Evolutionary conservation across 1,140 invertebrate genomes (phyloP), one percentile per base, ranked within the genome.

Genomic region (Anastatus disparis): DNA sequence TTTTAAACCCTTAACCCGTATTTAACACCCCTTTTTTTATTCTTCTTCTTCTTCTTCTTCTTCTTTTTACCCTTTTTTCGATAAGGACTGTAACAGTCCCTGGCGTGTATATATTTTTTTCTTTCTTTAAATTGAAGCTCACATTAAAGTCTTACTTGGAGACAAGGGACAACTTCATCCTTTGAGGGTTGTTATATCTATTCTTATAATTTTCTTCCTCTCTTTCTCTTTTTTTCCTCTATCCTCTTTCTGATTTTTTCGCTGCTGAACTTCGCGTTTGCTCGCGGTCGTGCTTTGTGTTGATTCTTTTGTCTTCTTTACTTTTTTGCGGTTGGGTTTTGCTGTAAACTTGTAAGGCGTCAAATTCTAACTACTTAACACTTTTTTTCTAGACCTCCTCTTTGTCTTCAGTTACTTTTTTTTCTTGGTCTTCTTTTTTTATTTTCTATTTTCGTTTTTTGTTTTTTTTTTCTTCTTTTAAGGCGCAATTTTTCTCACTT

Each of bases 141-240:
- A n/a, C n/a, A n/a, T n/a, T 35, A 35, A 35, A 4, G 31, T 35
- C 4, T 35, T 10, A 35, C 31, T 67, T 10, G n/a, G 7, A 58
- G 26, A 35, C 50, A 7, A 46, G 31, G n/a, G 38, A 58, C 17
- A 52, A 35, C 58, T 66, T 66, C 46, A 62, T 66, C 44, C 44
- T 56, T n/a, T 15, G 17, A 12, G 27, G 40, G 7, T 40, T n/a
- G n/a, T n/a, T n/a, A n/a, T n/a, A n/a, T n/a, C n/a, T n/a, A n/a
- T n/a, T n/a, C n/a, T n/a, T 58, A 12, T 35, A 35, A 10, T 6
- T 35, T 35, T 10, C 29, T 62, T 13, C n/a, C 42, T 44, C 15
- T 22, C 22, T 65, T 29, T 50, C 44, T 64, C 27, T 12, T 35
- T 35, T 35, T 10, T 10, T 6, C 31, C 31, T 10, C 10, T 35